A percentile compares a stretch with the other conserved stretches of the same genome.
Evolutionary conservation across 2,797 vertebrate species (phyloP).

Genomic region (Enteromius thamalakanensis): DNA sequence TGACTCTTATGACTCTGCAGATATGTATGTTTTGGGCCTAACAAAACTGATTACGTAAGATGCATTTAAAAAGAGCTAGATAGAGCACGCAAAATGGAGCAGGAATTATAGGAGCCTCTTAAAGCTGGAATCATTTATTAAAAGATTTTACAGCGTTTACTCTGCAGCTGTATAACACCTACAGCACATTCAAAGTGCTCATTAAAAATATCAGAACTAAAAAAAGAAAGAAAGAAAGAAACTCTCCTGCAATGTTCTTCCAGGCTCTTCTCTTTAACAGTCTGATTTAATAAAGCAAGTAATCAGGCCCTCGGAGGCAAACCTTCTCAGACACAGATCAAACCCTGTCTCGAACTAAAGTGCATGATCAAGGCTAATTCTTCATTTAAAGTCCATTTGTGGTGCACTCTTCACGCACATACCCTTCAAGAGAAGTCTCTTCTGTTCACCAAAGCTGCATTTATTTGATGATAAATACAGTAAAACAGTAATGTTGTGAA

Average conservation of each 20-base stretch:
- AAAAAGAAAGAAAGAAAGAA: background rate
- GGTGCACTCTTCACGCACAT: background rate
- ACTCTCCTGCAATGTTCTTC: background rate
- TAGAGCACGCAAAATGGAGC: background rate
- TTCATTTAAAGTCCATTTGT: background rate
- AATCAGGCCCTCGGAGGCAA: background rate
- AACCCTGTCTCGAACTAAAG: background rate
- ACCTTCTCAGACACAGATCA: background rate
- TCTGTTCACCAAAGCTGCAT: background rate
- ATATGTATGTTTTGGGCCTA: background rate
- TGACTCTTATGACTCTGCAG: background rate
- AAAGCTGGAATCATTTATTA: background rate
- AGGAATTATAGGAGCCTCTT: background rate
- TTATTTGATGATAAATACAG: background rate
- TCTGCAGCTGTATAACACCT: background rate
- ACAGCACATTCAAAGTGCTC: too few relatives aligned
- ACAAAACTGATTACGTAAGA: background rate
- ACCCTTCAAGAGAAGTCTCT: background rate
- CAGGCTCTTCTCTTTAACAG: background rate
- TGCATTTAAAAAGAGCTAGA: background rate
- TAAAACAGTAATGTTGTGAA: background rate
- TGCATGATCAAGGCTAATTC: background rate
- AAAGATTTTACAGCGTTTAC: background rate
- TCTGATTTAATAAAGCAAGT: conserved; percentile 2
- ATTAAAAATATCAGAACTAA: conserved; percentile 10